phyloP scores from a whole-genome alignment of 2,797 vertebrate species.

The Paramormyrops hopkinsi region DNA sequence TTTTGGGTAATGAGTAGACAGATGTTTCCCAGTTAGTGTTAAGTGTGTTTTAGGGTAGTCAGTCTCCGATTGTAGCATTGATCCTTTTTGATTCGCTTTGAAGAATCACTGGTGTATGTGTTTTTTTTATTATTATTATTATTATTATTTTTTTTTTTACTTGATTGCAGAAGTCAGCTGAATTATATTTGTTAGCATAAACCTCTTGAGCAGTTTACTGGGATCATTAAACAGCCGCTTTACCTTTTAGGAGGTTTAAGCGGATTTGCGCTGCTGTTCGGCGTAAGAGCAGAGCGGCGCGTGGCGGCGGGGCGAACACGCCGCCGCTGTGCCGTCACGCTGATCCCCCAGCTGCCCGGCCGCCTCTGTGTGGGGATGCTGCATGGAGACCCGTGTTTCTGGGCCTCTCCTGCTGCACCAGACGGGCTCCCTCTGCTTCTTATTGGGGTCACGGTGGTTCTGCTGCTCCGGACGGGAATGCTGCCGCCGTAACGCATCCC shows the following conservation, averaged over 20 bases:
- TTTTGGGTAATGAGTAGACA: background rate
- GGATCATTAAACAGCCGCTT: background rate
- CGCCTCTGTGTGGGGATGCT: background rate
- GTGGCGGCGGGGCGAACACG: background rate
- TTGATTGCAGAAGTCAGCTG: background rate
- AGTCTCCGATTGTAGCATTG: background rate
- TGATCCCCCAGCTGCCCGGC: background rate
- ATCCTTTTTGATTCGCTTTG: background rate
- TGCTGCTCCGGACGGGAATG: background rate
- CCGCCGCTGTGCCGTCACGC: background rate
- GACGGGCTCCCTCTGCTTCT: background rate
- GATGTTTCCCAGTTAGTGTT: background rate
- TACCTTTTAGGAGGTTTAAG: background rate
- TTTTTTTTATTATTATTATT: too few species aligned
- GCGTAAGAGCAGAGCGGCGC: background rate
- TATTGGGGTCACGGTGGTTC: background rate
- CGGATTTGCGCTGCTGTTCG: background rate
- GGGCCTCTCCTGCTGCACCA: background rate
- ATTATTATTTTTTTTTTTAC: background rate
- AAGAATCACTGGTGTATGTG: background rate
- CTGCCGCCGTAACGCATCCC: background rate
- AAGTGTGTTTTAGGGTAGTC: background rate
- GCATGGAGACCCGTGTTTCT: background rate
- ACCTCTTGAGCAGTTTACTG: background rate
- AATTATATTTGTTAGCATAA: background rate